phyloP scores from a whole-genome alignment of 2,113 vertebrate genomes.

The Steatornis caripensis region DNA sequence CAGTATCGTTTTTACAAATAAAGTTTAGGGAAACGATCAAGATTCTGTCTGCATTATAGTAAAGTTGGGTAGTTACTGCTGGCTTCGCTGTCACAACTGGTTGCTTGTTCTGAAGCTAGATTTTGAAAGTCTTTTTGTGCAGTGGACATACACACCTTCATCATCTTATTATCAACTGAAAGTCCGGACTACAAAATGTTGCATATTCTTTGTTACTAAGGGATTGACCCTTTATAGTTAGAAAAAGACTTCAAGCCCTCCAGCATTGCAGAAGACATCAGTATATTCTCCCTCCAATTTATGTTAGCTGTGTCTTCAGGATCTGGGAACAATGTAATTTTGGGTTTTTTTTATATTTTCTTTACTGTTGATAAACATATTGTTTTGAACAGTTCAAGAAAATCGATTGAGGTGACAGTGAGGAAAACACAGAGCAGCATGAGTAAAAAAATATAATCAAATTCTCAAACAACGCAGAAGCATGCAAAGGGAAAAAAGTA shows the following conservation, averaged over 20 bases:
- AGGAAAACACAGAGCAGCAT: not conserved
- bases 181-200: not conserved
- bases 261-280: not conserved
- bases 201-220: not conserved
- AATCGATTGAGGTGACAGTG: not conserved
- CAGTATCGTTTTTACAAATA: not conserved
- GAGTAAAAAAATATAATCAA: not conserved
- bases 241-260: not conserved
- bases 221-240: not conserved
- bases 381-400: not conserved
- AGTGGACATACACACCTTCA: not conserved
- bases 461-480: not conserved
- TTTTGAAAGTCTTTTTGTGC: not conserved
- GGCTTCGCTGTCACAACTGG: not conserved
- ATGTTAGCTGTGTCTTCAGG: not conserved
- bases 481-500: not conserved
- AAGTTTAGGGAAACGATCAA: not conserved
- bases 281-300: not conserved
- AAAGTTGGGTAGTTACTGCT: not conserved
- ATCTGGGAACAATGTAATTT: not conserved
- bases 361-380: not conserved
- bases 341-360: not conserved
- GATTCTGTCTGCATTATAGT: not conserved
- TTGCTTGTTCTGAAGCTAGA: not conserved
- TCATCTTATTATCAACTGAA: not conserved